Percentiles rank a stretch among this genome's conserved stretches.
Evolutionary conservation across 92 coral and sea anemone species (phyloP).

Genomic region (Heliopora coerulea): DNA sequence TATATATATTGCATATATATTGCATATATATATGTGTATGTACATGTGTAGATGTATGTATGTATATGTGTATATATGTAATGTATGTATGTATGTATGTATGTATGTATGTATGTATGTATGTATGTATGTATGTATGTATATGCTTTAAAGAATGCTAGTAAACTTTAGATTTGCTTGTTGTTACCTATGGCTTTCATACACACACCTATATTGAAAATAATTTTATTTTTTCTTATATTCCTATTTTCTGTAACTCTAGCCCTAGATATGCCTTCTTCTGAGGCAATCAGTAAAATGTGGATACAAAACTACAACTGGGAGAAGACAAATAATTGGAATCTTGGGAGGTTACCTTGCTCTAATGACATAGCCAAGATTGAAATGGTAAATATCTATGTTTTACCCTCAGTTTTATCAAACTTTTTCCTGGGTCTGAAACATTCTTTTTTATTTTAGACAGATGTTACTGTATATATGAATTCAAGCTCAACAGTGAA

Average conservation of each 20-base stretch:
- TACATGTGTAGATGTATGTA: too few species aligned
- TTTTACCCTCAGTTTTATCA: background rate
- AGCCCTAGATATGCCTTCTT: background rate
- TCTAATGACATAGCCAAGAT: constrained; percentile 21
- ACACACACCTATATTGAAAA: too few species aligned
- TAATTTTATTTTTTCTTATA: too few species aligned
- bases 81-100: too few species aligned
- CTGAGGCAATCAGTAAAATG: constrained; percentile 19
- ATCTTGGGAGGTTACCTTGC: constrained; percentile 32
- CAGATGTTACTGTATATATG: constrained; percentile 2
- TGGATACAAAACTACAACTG: constrained; percentile 32
- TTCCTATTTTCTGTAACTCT: background rate
- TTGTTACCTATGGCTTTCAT: too few species aligned
- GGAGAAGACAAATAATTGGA: constrained; percentile 23
- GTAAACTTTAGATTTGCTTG: too few species aligned
- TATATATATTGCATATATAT: too few species aligned
- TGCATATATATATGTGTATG: too few species aligned
- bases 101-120: too few species aligned
- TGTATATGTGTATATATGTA: too few species aligned
- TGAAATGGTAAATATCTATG: constrained; percentile 8
- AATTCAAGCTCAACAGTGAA: constrained; percentile 9
- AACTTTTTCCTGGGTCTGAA: background rate
- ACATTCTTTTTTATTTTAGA: background rate
- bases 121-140: too few species aligned
- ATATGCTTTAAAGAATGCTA: too few species aligned